Evolutionary conservation across 1,140 invertebrate genomes (phyloP).

Genomic region (Delia radicum): DNA sequence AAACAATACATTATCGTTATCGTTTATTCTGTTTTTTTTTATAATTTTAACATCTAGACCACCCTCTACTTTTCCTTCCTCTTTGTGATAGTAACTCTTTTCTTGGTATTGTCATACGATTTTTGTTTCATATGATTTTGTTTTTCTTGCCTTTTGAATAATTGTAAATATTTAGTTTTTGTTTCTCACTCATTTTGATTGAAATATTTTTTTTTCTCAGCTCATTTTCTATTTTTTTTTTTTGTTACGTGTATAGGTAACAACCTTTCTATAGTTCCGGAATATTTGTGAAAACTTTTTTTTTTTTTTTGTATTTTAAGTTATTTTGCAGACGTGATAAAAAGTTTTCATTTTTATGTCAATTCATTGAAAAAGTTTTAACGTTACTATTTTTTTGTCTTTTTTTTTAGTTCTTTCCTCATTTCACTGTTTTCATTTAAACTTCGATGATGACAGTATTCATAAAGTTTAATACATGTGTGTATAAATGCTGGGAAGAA

Average conservation of each 20-base stretch:
- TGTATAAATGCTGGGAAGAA: no score
- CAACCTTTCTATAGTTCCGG: no score
- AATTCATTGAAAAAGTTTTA: not conserved
- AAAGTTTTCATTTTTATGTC: not conserved
- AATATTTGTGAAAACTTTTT: not conserved
- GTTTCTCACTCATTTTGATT: not conserved
- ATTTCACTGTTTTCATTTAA: not conserved
- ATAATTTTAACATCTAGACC: not conserved
- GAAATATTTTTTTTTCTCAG: not conserved
- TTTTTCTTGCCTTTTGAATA: not conserved
- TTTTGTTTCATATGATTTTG: not conserved
- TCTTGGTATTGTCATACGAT: not conserved
- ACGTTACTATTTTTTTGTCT: not conserved
- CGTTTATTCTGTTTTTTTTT: not conserved
- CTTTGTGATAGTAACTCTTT: not conserved
- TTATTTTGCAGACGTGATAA: not conserved
- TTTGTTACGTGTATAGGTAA: no score
- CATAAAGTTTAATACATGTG: not conserved
- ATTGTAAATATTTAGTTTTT: constrained; percentile 6
- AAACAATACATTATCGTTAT: not conserved
- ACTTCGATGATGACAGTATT: not conserved
- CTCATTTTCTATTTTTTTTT: no score
- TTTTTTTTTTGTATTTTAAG: not conserved
- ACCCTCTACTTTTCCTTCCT: not conserved
- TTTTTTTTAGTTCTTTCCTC: not conserved